Base-by-base conservation (phyloP, 1,140 invertebrate genomes). In the Idris sp. region DNA sequence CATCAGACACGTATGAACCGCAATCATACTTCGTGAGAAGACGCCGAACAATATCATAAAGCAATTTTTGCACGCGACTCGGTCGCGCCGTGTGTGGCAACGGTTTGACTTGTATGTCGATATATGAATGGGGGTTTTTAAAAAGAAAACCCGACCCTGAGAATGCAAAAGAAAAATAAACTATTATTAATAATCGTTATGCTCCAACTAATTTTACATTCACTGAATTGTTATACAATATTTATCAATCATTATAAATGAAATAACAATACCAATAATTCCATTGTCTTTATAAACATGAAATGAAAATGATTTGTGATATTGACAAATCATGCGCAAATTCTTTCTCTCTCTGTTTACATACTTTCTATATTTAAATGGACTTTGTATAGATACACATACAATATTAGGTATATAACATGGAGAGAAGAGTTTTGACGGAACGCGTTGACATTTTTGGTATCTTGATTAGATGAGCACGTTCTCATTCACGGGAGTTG, bases 1-100 rank as follows among this genome's bases (percentile, higher is more conserved):
- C 77, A 69, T 78, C 76, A 54, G 31, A 33, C 65, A 58, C 49
- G 61, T 64, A 48, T 43, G 30, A 64, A 41, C 43, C 30, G 58
- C 58, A 64, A 58, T 72, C 68, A 58, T 18, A 33, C 49, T 22
- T 25, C 48, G 59, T 72, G 68, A 64, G 59, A 64, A 48, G 49
- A 72, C 51, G 22, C 18, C 11, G 31, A 62, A 36, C 40, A 53
- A 61, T 61, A 36, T 49, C 62, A 14, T 44, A 35, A 71, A 48
- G 53, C 35, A 53, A 64, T 58, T 61, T 43, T 64, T 53, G 48
- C 49, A 18, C 8, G 40, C 10, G n/a, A 14, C 18, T 13, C 2
- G 13, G 13, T 5, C 25, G 18, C 41, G 16, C 8, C 54, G 46
- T 69, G 54, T 53, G 46, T 69, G 38, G 65, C 14, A 10, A 4